phyloP scores from a whole-genome alignment of 2,113 vertebrate species.

The Gobius niger region DNA sequence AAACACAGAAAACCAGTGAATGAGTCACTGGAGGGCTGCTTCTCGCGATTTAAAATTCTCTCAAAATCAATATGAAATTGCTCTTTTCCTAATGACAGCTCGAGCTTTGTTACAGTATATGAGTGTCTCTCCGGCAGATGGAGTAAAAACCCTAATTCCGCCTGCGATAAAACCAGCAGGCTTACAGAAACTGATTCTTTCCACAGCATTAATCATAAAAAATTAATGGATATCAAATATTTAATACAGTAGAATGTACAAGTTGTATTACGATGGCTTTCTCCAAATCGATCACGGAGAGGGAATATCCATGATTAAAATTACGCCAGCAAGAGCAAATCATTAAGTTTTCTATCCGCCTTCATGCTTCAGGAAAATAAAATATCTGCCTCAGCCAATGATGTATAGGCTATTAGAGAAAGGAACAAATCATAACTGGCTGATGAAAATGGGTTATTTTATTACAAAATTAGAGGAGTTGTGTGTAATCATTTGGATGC shows the following conservation, averaged over 20 bases:
- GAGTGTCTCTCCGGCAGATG: constrained; percentile 63
- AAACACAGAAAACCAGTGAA: constrained; percentile 45
- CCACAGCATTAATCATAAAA: constrained; percentile 82
- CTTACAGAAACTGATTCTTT: constrained; percentile 80
- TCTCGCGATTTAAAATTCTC: constrained; percentile 53
- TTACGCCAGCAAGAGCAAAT: constrained; percentile 76
- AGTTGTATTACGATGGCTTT: constrained; percentile 80
- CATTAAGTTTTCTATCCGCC: constrained; percentile 78
- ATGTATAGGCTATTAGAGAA: constrained; percentile 77
- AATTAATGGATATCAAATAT: constrained; percentile 83
- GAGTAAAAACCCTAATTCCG: constrained; percentile 77
- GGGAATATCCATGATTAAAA: constrained; percentile 85
- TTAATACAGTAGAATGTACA: constrained; percentile 83
- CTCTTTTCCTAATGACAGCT: constrained; percentile 64
- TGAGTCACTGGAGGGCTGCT: constrained; percentile 44
- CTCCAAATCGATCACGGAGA: constrained; percentile 80
- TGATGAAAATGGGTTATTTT: constrained; percentile 74
- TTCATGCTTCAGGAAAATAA: constrained; percentile 74
- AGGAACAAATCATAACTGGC: constrained; percentile 75
- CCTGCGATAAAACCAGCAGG: constrained; percentile 75
- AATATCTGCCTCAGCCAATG: constrained; percentile 70
- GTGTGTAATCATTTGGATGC: constrained; percentile 61
- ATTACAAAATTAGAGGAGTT: constrained; percentile 66
- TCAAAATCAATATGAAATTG: constrained; percentile 73
- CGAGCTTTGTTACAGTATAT: constrained; percentile 65